Evolutionary conservation across 1,140 invertebrate genomes (phyloP).

Genomic region (Bacillus rossius): DNA sequence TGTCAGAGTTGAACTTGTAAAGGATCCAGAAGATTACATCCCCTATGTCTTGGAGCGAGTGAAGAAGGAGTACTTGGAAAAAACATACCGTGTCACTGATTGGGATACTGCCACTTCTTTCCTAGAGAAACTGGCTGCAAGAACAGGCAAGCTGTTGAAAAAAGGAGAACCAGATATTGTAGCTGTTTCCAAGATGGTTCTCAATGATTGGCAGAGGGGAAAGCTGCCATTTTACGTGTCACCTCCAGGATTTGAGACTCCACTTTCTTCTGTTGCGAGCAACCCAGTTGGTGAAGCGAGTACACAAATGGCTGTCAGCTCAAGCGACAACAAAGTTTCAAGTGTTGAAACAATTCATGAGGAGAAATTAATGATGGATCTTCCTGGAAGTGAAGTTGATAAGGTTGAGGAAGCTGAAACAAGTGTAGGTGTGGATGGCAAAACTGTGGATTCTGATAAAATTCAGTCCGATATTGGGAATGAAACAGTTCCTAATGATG

Average conservation of each 20-base stretch:
- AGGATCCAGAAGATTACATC: conserved; percentile 94
- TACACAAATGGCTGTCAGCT: conserved; percentile 7
- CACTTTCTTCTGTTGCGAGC: conserved; percentile 39
- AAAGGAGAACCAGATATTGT: conserved; percentile 92
- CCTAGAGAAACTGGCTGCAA: conserved; percentile 82
- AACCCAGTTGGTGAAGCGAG: background rate
- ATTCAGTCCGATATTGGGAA: conserved; percentile 19
- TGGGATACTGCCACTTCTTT: conserved; percentile 85
- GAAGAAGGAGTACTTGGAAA: conserved; percentile 81
- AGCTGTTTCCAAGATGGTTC: conserved; percentile 87
- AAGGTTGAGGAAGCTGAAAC: background rate
- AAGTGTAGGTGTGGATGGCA: conserved; percentile 10
- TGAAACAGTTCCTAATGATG: conserved; percentile 31
- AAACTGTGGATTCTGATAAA: conserved; percentile 18
- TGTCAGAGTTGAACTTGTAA: conserved; percentile 92
- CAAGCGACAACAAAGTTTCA: conserved; percentile 19
- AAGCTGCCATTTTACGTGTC: conserved; percentile 92
- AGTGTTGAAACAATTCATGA: conserved; percentile 13
- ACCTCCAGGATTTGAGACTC: conserved; percentile 70
- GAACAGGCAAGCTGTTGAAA: conserved; percentile 87
- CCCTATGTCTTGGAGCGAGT: conserved; percentile 80
- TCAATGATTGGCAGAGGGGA: conserved; percentile 99
- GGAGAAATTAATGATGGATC: conserved; percentile 28
- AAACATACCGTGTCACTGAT: conserved; percentile 83
- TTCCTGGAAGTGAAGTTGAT: conserved; percentile 3